Conservation (phyloP, 2,113 vertebrate genomes). For the Anoura caudifer region DNA sequence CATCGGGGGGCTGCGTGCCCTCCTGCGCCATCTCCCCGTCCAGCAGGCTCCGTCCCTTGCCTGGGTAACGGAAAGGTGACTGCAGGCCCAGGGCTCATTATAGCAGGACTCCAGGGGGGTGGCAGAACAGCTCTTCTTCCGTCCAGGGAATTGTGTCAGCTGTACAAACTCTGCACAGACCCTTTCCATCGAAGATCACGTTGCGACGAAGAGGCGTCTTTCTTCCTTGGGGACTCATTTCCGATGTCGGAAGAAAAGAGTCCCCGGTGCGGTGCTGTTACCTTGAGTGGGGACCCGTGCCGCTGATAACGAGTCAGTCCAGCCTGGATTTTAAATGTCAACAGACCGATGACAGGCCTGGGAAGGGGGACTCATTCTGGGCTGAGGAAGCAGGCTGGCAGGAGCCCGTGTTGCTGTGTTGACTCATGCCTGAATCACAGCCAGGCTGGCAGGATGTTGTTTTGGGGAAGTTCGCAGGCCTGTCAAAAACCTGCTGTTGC, state of each 20-base stretch:
- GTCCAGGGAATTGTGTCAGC: constrained; percentile 49
- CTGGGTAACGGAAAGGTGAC: constrained; percentile 73
- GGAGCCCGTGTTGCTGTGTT: constrained; percentile 74
- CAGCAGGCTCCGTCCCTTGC: constrained; percentile 51
- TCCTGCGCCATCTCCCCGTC: constrained; percentile 67
- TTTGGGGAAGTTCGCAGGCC: constrained; percentile 84
- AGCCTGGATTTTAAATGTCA: constrained; percentile 78
- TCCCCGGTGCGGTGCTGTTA: constrained; percentile 29
- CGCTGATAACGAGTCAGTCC: constrained; percentile 58
- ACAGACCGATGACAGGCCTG: constrained; percentile 71
- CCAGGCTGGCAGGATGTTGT: constrained; percentile 83
- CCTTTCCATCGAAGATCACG: constrained; percentile 53
- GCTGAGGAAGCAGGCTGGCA: constrained; percentile 79
- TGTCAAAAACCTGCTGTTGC: constrained; percentile 86
- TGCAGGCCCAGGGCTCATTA: constrained; percentile 65
- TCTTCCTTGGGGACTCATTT: constrained; percentile 54
- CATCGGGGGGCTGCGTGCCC: constrained; percentile 61
- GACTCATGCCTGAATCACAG: constrained; percentile 86
- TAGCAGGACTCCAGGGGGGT: constrained; percentile 72
- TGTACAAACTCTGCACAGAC: constrained; percentile 43
- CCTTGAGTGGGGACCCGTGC: constrained; percentile 67
- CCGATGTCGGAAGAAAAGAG: constrained; percentile 47
- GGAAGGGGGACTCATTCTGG: constrained; percentile 73
- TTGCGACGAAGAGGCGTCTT: constrained; percentile 55
- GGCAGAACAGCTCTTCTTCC: constrained; percentile 41